A percentile compares a stretch with the other conserved stretches of the same genome.
phyloP scores from a whole-genome alignment of 2,797 vertebrate genomes.

The Chiroxiphia lanceolata region DNA sequence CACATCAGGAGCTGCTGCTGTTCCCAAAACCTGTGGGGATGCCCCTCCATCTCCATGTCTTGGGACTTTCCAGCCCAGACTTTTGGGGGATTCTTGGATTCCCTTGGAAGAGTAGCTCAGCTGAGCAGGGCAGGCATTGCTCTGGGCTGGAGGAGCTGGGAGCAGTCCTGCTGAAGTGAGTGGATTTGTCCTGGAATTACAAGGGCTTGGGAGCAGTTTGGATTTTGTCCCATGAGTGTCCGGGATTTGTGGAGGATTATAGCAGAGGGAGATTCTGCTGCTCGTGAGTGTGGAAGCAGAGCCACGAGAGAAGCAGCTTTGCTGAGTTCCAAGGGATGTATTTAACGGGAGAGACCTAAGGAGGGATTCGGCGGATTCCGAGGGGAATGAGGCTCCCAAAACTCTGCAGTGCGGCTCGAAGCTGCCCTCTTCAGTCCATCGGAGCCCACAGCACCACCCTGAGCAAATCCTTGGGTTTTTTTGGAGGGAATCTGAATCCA shows the following conservation, averaged over 20 bases:
- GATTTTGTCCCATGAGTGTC: accelerated
- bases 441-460: neutral
- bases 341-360: neutral
- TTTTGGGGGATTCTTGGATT: neutral
- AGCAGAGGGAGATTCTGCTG: neutral
- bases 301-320: neutral
- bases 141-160: neutral
- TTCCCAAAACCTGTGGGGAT: accelerated
- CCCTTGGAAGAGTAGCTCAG: accelerated
- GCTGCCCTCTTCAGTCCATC: conserved; percentile 68
- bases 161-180: neutral
- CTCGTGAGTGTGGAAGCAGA: neutral
- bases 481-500: neutral
- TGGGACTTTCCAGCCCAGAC: neutral
- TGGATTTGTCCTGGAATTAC: neutral
- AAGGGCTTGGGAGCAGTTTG: neutral
- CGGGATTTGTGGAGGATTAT: neutral
- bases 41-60: accelerated
- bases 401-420: neutral
- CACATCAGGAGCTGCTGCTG: accelerated
- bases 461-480: neutral
- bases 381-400: neutral
- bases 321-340: neutral
- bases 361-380: neutral
- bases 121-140: accelerated